Evolutionary conservation across 2,888 invertebrate genomes (phyloP).

Genomic region (Campopleginae sp.): DNA sequence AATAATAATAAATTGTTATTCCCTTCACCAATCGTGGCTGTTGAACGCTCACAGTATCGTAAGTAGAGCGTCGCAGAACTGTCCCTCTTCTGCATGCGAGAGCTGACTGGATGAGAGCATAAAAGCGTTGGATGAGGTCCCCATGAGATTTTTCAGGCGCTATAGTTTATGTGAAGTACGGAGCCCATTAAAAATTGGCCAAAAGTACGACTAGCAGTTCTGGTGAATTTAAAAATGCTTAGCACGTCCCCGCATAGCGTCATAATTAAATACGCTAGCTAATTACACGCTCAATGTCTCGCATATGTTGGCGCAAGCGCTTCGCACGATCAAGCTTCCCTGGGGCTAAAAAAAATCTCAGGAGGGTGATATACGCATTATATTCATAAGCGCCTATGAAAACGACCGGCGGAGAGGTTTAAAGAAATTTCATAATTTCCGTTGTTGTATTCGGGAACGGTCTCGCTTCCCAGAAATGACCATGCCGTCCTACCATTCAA

Average conservation of each 20-base stretch:
- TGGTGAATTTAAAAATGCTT: not conserved
- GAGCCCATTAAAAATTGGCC: not conserved
- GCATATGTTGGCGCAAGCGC: conserved; percentile 22
- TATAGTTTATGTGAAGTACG: not conserved
- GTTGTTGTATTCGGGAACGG: conserved; percentile 6
- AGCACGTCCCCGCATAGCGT: conserved; percentile 28
- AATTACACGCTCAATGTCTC: conserved; percentile 27
- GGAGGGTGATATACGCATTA: conserved; percentile 51
- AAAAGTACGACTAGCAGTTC: not conserved
- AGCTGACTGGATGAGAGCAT: not conserved
- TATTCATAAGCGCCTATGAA: conserved; percentile 67
- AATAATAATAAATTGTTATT: no score
- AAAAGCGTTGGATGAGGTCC: not conserved
- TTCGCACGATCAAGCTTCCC: not conserved
- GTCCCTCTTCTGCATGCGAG: not conserved
- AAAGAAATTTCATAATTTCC: conserved; percentile 48
- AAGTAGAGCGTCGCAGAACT: not conserved
- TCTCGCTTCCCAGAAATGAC: conserved; percentile 25
- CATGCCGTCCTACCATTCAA: not conserved
- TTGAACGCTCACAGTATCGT: not conserved
- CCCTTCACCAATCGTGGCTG: not conserved
- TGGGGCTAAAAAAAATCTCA: not conserved
- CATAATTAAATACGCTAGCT: conserved; percentile 68
- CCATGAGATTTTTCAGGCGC: not conserved
- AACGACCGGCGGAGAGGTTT: conserved; percentile 41